phyloP scores from a whole-genome alignment of 1,140 invertebrate species.

The Apis mellifera region Amel_HAv3.1 CM009940.2:9651001-9651500 shows the following conservation, averaged over 20 bases:
- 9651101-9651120: too few relatives aligned
- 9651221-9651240: too few relatives aligned
- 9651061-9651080: too few relatives aligned
- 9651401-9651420: conserved; percentile 79
- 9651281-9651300: conserved; percentile 28
- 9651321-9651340: conserved; percentile 71
- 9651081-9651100: background rate
- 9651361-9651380: conserved; percentile 82
- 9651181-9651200: conserved; percentile 26
- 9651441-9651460: conserved; percentile 23
- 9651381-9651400: conserved; percentile 80
- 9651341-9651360: conserved; percentile 78
- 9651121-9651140: background rate
- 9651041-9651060: background rate
- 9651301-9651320: conserved; percentile 27
- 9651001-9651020: background rate
- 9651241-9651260: too few relatives aligned
- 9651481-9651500: too few relatives aligned
- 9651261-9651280: background rate
- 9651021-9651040: background rate
- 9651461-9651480: too few relatives aligned
- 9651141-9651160: conserved; percentile 28
- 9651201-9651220: background rate
- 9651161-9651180: background rate
- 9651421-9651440: conserved; percentile 77